These are phyloP conservation scores for Ophthalmolycus amberensis DNA, from an alignment of 2,113 vertebrate species.

Conservation along the genomic window DNA sequence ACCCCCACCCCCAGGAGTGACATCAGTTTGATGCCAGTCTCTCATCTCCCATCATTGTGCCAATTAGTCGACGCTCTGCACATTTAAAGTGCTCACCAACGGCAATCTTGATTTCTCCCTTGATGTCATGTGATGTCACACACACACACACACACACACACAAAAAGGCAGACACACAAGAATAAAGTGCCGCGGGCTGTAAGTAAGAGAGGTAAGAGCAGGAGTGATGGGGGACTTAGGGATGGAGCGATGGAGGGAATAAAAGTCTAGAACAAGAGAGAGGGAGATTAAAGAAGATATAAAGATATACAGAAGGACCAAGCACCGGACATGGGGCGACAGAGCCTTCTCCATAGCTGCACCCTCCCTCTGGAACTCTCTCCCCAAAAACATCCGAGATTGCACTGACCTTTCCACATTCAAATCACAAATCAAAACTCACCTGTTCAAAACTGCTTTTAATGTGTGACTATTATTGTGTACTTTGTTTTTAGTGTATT, in stretches of 20 bases:
- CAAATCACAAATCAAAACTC: no score
- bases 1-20: constrained; percentile 29
- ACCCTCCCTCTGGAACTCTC: no score
- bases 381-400: no score
- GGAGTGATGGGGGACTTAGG: constrained; percentile 47
- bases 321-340: no score
- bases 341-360: no score
- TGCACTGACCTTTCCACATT: no score
- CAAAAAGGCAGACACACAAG: constrained; percentile 20
- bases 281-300: constrained; percentile 48
- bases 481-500: no score
- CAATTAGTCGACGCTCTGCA: constrained; percentile 54
- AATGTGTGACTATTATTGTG: no score
- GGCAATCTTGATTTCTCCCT: constrained; percentile 41
- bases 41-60: constrained; percentile 59
- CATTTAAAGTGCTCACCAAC: constrained; percentile 53
- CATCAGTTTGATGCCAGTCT: constrained; percentile 47
- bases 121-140: constrained; percentile 28
- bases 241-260: constrained; percentile 30
- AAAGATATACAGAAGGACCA: no score
- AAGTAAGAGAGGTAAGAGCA: constrained; percentile 39
- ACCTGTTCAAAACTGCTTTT: no score
- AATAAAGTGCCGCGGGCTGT: constrained; percentile 49
- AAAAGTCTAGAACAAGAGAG: constrained; percentile 30
- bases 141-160: not conserved